These are phyloP conservation scores for Myiopsitta monachus DNA, from an alignment of 2,113 vertebrate species.

Conservation along the genomic window DNA sequence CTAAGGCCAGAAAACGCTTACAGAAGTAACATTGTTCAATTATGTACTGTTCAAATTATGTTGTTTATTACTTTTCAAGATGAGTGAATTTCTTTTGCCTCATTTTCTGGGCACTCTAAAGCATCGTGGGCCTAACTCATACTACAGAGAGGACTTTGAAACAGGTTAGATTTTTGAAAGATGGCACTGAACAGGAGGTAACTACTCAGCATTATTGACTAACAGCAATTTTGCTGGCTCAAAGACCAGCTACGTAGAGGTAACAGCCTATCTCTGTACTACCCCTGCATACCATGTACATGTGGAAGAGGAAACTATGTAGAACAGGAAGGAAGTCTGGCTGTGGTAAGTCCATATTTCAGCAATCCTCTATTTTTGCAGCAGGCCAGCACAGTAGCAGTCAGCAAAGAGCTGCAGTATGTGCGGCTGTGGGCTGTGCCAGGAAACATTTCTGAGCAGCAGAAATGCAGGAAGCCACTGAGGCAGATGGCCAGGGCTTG, in stretches of 20 bases:
- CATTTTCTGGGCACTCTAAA: neutral
- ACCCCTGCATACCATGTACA: neutral
- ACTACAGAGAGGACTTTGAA: neutral
- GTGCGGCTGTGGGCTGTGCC: neutral
- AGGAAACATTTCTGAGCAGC: neutral
- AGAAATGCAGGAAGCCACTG: neutral
- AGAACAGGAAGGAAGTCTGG: neutral
- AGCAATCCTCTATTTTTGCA: neutral
- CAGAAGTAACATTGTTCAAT: neutral
- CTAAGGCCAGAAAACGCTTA: neutral
- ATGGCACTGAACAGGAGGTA: neutral
- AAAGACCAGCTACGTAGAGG: neutral
- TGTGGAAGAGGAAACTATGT: neutral
- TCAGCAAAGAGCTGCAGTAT: neutral
- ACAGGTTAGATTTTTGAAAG: neutral
- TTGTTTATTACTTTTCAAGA: neutral
- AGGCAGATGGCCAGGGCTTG: neutral
- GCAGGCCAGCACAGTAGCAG: neutral
- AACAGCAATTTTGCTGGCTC: neutral
- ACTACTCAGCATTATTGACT: neutral
- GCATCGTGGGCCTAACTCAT: fast-evolving
- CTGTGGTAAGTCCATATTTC: neutral
- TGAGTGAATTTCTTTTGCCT: neutral
- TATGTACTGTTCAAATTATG: neutral
- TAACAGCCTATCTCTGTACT: neutral